phyloP scores from a whole-genome alignment of 2,113 vertebrate genomes.

The Hypomesus transpacificus region DNA sequence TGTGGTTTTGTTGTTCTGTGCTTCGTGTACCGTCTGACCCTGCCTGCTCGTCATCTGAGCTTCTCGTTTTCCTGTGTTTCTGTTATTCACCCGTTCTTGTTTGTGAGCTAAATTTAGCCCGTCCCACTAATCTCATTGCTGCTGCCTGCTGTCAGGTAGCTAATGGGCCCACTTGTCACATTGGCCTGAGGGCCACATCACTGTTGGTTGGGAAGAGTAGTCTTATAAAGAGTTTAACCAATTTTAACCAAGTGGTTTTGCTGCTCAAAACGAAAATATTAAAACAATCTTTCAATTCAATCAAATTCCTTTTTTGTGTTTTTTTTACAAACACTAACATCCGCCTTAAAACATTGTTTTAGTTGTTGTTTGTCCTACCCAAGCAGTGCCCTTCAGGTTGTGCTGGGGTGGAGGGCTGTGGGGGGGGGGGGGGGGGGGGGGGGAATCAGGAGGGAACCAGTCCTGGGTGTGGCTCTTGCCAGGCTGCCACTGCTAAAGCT shows the following conservation, averaged over 20 bases:
- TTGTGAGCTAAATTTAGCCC: conserved; percentile 44
- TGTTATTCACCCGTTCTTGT: conserved; percentile 38
- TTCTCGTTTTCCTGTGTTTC: conserved; percentile 28
- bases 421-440: background rate
- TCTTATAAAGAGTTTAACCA: background rate
- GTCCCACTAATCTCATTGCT: conserved; percentile 46
- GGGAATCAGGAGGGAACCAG: no score
- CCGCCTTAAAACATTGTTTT: no score
- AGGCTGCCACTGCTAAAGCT: conserved; percentile 5
- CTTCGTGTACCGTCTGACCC: background rate
- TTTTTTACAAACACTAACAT: no score
- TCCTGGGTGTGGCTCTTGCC: background rate
- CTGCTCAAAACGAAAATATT: no score
- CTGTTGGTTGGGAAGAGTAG: background rate
- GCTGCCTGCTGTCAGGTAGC: conserved; percentile 9
- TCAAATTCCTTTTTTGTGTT: no score
- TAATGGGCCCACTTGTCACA: conserved; percentile 15
- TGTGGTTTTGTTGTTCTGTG: no score
- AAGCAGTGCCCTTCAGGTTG: background rate
- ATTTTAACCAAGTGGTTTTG: no score
- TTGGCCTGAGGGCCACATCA: background rate
- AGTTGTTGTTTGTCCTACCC: background rate
- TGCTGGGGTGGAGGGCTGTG: background rate
- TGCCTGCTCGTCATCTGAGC: conserved; percentile 15
- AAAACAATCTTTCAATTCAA: no score